A percentile compares a stretch with the other conserved stretches of the same genome.
phyloP scores from a whole-genome alignment of 1,140 invertebrate genomes.

The Leptopilina clavipes region DNA sequence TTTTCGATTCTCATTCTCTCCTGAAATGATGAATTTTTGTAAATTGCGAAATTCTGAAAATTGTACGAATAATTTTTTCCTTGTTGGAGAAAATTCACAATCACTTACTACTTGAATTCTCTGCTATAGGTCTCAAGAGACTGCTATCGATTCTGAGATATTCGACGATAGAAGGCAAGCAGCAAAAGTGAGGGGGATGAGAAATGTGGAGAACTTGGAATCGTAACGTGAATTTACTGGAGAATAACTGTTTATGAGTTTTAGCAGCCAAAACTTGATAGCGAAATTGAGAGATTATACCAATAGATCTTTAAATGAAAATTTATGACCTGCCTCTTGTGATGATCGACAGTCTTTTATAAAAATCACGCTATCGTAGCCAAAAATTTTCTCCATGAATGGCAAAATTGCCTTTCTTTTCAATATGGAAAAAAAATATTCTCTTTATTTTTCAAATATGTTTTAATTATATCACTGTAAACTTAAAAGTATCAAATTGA shows the following conservation, averaged over 20 bases:
- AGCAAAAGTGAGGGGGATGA: not conserved
- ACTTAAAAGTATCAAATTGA: too few species aligned
- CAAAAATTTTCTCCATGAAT: slow-evolving; percentile 4
- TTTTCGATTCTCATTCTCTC: not conserved
- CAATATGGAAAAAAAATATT: too few species aligned
- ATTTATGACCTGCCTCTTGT: not conserved
- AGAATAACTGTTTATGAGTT: slow-evolving; percentile 31
- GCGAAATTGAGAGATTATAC: slow-evolving; percentile 14
- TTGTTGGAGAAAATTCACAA: slow-evolving; percentile 32
- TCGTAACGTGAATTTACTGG: slow-evolving; percentile 9
- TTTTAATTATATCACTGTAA: too few species aligned
- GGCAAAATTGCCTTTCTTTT: not conserved
- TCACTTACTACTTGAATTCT: slow-evolving; percentile 25
- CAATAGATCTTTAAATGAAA: slow-evolving; percentile 26
- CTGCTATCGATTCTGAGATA: too few species aligned
- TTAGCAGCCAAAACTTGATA: not conserved
- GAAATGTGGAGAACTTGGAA: slow-evolving; percentile 22
- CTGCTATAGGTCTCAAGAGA: slow-evolving; percentile 17
- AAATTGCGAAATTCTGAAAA: not conserved
- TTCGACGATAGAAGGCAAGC: too few species aligned
- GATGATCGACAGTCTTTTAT: slow-evolving; percentile 1
- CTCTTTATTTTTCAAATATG: too few species aligned
- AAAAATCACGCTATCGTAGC: not conserved
- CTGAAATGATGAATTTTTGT: not conserved
- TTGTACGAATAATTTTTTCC: not conserved